Evolutionary conservation across 37 sponge, comb jelly and placozoan genomes (phyloP), one percentile per base, ranked within the genome.

Genomic region (Axinella damicornis): DNA sequence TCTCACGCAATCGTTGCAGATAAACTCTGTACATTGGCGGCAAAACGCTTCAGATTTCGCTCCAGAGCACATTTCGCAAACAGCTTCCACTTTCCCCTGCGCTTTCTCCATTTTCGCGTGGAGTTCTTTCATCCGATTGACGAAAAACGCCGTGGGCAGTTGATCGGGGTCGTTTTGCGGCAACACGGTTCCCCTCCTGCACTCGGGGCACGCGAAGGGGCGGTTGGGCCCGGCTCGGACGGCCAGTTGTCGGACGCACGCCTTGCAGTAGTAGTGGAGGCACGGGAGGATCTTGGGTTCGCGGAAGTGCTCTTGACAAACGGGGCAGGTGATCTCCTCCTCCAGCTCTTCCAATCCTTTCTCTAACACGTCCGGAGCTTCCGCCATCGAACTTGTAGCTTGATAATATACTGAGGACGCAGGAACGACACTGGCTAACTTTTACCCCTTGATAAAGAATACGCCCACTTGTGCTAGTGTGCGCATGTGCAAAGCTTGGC

Each of bases 221-320:
- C 35, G 36, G 63, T 73, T 63, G 34, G 56, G 32, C 0, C 73
- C 76, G 24, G 68, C 53, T 32, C 56, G 21, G 34, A 53, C 31
- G 65, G 75, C 74, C 56, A 84, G 76, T 35, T 64, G 65, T 30
- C 41, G 37, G 66, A 84, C 65, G 38, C 84, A 84, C 37, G 5
- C 24, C 67, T 65, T 76, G 28, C 84, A 84, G 68, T 84, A 84
- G 84, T 84, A 84, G 76, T 84, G 84, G 53, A 22, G 27, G 66
- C 84, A 84, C 4, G 84, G 84, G 4, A 84, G 76, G 38, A 84
- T 35, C 68, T 75, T 74, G 52, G 84, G 76, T 38, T 84, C 65
- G 36, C 39, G 25, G 76, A 53, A 84, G 56, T 67, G 58, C 19
- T 67, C 57, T 0, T 75, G 84, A 55, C 84, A 84, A 58, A 84